These are phyloP conservation scores for Chrysodeixis includens DNA, from an alignment of 2,888 invertebrate species.

Conservation along the genomic window DNA sequence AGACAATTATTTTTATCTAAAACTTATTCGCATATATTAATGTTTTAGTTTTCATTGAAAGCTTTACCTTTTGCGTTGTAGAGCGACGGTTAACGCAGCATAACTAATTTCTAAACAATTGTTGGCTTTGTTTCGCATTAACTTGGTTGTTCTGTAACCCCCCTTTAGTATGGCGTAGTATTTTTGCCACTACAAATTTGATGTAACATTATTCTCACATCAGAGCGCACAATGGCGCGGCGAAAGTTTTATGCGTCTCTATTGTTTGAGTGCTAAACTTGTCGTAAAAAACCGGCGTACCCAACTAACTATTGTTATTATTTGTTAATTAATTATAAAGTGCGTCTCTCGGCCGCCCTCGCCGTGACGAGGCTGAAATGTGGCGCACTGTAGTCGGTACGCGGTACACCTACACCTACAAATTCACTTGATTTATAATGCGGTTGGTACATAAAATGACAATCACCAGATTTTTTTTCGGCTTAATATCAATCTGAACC, in stretches of 20 bases:
- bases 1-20: too few species aligned
- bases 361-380: conserved; percentile 50
- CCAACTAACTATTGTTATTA: conserved; percentile 66
- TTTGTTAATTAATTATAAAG: conserved; percentile 71
- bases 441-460: too few species aligned
- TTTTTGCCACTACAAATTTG: conserved; percentile 54
- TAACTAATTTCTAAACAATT: not conserved
- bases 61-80: not conserved
- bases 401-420: too few species aligned
- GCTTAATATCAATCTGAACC: too few species aligned
- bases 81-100: conserved; percentile 4
- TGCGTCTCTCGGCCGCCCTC: conserved; percentile 44
- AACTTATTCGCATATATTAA: too few species aligned
- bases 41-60: too few species aligned
- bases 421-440: too few species aligned
- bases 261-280: conserved; percentile 58
- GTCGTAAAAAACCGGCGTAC: conserved; percentile 63
- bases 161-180: conserved; percentile 29
- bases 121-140: conserved; percentile 19
- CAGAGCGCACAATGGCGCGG: conserved; percentile 51
- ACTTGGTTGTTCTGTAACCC: conserved; percentile 27
- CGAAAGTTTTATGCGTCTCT: conserved; percentile 55
- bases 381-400: conserved; percentile 1
- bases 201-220: conserved; percentile 59
- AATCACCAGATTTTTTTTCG: too few species aligned